Conservation (phyloP, 2,113 vertebrate genomes). For the Cnemophilus loriae region DNA sequence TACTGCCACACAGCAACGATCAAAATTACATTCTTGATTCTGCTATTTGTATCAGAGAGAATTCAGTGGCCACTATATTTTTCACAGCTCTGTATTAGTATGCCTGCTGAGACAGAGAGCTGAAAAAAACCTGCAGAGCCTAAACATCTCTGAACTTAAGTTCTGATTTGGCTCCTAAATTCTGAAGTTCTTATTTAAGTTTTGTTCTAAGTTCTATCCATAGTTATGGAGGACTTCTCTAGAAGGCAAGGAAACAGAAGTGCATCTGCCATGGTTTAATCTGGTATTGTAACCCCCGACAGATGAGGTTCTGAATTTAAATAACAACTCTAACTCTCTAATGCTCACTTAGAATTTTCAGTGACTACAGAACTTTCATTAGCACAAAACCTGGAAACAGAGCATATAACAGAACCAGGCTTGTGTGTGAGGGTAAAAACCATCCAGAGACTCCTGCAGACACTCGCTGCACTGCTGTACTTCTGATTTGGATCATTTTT, state of each 20-base stretch:
- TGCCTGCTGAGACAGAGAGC: background rate
- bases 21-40: background rate
- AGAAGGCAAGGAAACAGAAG: background rate
- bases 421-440: background rate
- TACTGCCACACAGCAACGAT: background rate
- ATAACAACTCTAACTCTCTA: background rate
- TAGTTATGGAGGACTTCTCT: background rate
- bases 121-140: background rate
- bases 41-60: background rate
- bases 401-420: background rate
- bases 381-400: background rate
- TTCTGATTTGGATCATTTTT: background rate
- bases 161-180: background rate
- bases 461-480: background rate
- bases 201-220: background rate
- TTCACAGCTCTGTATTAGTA: background rate
- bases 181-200: background rate
- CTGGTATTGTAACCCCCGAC: background rate
- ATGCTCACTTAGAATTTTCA: background rate
- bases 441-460: background rate
- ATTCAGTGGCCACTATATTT: background rate
- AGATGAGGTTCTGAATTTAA: background rate
- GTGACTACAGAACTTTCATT: background rate
- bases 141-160: background rate
- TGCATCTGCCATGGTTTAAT: background rate